Base-by-base conservation (phyloP, 2,888 invertebrate genomes). In the Lasioglossum zephyrum region DNA sequence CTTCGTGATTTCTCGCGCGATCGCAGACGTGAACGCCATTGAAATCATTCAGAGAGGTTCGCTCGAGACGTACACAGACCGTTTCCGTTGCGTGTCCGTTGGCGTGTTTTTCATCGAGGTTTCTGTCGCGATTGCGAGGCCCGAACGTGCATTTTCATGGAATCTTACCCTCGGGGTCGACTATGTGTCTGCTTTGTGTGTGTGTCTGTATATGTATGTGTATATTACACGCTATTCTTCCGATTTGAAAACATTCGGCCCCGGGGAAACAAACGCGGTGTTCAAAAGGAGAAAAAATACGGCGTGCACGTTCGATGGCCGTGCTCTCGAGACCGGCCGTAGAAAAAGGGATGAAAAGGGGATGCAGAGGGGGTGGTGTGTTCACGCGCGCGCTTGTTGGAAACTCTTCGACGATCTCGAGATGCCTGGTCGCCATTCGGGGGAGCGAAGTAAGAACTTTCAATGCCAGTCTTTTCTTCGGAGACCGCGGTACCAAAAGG, bases 401-500 rank as follows among this genome's bases (percentile, higher is more conserved):
- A 82, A 82, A 85, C 76, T 76, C 78, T 86, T 84, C 73, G 85
- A 79, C 78, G 82, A 69, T 77, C 83, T 78, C 87, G 80, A 84
- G 81, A 87, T 80, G 82, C 72, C 73, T 72, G 85, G 80, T 78
- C 80, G 87, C 70, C 83, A 82, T 86, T 81, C 82, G 74, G 49
- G 86, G 86, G 86, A 89, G 74, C 88, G 90, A 90, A 88, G 90
- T 91, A 90, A 90, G 91, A 90, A 91, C 90, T 87, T 90, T 90
- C 85, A 88, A 91, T 85, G 86, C 73, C 83, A 77, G 86, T 82
- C 89, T 84, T 86, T 82, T 85, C 82, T 73, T 73, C 88, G 81
- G 49, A 69, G 79, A 83, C 79, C 89, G 80, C 39, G 70, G 8
- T 39, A 72, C 77, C 74, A 63, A 84, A 88, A 88, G 77, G 73